Percentiles rank a stretch among this genome's conserved stretches.
These are phyloP conservation scores for Rhinichthys osculus DNA, from an alignment of 2,797 vertebrate genomes.

Conservation along the genomic window DNA sequence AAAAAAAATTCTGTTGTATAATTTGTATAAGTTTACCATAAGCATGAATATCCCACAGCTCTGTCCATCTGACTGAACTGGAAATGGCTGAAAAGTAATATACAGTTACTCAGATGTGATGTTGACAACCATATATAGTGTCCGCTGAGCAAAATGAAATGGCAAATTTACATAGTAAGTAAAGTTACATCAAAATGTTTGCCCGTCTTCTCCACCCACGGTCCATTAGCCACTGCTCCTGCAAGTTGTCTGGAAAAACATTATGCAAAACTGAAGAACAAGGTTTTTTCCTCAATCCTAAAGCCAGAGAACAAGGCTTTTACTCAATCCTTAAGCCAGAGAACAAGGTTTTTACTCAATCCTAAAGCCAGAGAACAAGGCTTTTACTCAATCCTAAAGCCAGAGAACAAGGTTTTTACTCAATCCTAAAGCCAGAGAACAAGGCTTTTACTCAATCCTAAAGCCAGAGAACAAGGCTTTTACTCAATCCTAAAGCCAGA, in stretches of 20 bases:
- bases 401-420: too few relatives aligned
- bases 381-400: too few relatives aligned
- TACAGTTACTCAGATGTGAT: constrained; percentile 20
- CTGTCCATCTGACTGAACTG: constrained; percentile 17
- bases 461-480: too few relatives aligned
- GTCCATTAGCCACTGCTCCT: constrained; percentile 4
- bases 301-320: too few relatives aligned
- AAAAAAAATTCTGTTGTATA: not conserved
- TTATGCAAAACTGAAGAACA: not conserved
- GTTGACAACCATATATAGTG: not conserved
- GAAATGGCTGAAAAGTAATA: constrained; percentile 32
- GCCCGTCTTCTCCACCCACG: constrained; percentile 16
- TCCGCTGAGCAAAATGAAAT: not conserved
- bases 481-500: too few relatives aligned
- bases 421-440: too few relatives aligned
- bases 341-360: too few relatives aligned
- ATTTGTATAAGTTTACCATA: not conserved
- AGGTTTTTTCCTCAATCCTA: too few relatives aligned
- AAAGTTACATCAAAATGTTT: constrained; percentile 22
- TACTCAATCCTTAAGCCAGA: too few relatives aligned
- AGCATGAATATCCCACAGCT: constrained; percentile 26
- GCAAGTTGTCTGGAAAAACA: constrained; percentile 12
- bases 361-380: too few relatives aligned
- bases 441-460: too few relatives aligned
- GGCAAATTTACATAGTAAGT: constrained; percentile 1